phyloP scores from a whole-genome alignment of 2,888 invertebrate genomes.

The Perdita meconis region DNA sequence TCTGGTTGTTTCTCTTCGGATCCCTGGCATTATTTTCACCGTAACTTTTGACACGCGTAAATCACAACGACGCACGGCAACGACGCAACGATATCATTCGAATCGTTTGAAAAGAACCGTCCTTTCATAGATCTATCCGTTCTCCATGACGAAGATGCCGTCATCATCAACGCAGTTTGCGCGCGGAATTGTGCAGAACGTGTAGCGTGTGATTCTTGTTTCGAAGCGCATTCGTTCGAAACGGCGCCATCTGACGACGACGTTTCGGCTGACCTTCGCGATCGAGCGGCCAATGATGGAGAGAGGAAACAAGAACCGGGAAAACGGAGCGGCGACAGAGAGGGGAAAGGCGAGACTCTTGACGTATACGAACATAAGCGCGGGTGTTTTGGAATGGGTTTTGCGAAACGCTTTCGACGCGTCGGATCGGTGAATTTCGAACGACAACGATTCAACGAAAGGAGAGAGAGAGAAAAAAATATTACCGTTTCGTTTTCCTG shows the following conservation, averaged over 20 bases:
- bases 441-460: too few species aligned
- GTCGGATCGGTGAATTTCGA: background rate
- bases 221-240: conserved; percentile 28
- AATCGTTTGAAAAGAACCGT: background rate
- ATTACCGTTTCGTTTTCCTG: conserved; percentile 92
- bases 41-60: conserved; percentile 5
- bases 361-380: conserved; percentile 60
- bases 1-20: conserved; percentile 38
- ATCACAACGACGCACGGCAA: background rate
- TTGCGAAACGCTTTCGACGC: background rate
- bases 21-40: conserved; percentile 49
- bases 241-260: conserved; percentile 66
- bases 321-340: conserved; percentile 32
- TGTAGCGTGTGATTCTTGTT: conserved; percentile 48
- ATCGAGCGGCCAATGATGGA: conserved; percentile 36
- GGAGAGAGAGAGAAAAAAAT: background rate
- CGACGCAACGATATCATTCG: background rate
- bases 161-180: conserved; percentile 36
- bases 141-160: conserved; percentile 22
- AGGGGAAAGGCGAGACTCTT: background rate
- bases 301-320: conserved; percentile 39
- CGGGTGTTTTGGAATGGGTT: conserved; percentile 43
- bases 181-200: conserved; percentile 52
- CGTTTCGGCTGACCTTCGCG: conserved; percentile 61
- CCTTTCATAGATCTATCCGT: conserved; percentile 16